Conservation (phyloP, 2,113 vertebrate species). For the Clarias gariepinus region DNA sequence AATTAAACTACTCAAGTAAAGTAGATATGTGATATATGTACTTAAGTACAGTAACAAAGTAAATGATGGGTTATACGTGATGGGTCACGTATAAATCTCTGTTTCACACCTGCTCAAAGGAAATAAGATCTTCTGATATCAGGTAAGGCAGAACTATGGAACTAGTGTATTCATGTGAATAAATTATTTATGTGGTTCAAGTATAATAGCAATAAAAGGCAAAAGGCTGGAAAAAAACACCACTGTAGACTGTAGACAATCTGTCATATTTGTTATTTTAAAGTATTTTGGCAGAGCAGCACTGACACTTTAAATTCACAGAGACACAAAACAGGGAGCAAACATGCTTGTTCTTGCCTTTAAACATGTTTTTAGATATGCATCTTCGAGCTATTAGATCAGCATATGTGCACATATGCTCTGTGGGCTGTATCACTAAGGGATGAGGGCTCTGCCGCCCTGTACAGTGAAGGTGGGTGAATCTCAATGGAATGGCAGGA, state of each 20-base stretch:
- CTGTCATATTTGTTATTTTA: neutral
- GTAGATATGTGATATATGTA: no score
- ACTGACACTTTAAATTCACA: no score
- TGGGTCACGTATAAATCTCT: neutral
- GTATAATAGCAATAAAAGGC: neutral
- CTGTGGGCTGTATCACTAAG: neutral
- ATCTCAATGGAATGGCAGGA: neutral
- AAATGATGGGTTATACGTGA: no score
- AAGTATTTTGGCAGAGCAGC: neutral
- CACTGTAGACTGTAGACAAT: no score
- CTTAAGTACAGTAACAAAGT: no score
- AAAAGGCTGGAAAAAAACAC: no score
- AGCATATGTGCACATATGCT: no score
- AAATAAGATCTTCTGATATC: neutral
- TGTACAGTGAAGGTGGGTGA: conserved; percentile 19
- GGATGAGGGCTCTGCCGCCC: conserved; percentile 7
- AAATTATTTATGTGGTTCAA: neutral
- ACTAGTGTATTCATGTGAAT: neutral
- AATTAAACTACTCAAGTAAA: no score
- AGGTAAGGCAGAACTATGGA: neutral
- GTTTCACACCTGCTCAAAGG: neutral
- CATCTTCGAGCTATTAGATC: no score
- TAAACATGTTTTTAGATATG: no score
- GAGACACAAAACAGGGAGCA: no score
- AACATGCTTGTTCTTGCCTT: no score